Evolutionary conservation across 2,888 invertebrate genomes (phyloP), one percentile per base, ranked within the genome.

Genomic region (Acrobasis consociella): DNA sequence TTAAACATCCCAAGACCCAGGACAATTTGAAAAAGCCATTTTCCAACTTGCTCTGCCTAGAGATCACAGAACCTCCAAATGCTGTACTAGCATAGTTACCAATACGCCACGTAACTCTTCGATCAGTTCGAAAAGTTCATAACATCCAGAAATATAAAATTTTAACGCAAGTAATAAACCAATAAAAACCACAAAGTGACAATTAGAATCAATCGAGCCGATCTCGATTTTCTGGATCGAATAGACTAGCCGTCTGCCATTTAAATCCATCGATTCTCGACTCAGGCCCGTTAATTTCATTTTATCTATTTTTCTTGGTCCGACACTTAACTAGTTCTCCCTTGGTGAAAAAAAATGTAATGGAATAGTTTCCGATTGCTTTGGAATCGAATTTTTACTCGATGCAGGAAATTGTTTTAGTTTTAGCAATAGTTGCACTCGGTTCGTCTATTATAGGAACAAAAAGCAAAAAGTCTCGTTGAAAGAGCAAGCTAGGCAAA

Each of bases 261-360:
- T 80, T 73, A 73, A 78, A 79, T 73, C 74, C 69, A 72, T 80
- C 73, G 72, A 77, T 76, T 70, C 70, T 64, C 73, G 72, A 75
- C 74, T 74, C 67, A 65, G 65, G 62, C 62, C 71, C 72, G 73
- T 76, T 76, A 73, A 75, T 75, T 77, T 72, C 67, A 68, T 75
- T 75, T 76, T 65, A 69, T 69, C 68, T 70, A 72, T 75, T 81
- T 78, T 74, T 68, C 67, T 65, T 72, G 72, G 69, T 70, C 64
- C 70, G 73, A 72, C 72, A 73, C 75, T 76, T 74, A 72, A 66
- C 64, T 73, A 72, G 72, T 72, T 69, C 67, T 13, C 38, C 9
- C 38, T 56, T 37, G 13, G n/a, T 46, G 37, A 38, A 42, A 53
- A n/a, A 53, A 46, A 52, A 49, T 46, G 16, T 52, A 53, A 53